phyloP scores from a whole-genome alignment of 1,140 invertebrate genomes.

The Drosophila eugracilis region DNA sequence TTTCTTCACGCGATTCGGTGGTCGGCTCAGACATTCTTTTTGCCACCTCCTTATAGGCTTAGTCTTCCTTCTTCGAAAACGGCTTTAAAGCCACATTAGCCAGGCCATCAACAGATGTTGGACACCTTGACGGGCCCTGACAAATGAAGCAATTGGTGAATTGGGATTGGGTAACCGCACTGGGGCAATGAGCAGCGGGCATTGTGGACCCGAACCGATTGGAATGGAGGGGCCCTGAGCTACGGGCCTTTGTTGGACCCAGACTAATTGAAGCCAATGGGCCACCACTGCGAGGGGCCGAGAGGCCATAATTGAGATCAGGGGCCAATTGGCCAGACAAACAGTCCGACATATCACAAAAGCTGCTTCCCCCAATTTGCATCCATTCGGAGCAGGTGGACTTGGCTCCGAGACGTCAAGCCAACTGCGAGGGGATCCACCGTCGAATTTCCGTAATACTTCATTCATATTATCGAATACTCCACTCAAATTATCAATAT shows the following conservation, averaged over 20 bases:
- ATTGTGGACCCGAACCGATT: too few species aligned
- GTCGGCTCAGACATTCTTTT: constrained; percentile 20
- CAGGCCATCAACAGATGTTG: constrained; percentile 58
- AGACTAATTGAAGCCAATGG: constrained; percentile 55
- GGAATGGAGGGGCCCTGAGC: constrained; percentile 35
- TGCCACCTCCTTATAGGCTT: not conserved
- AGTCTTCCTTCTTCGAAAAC: constrained; percentile 23
- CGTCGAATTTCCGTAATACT: constrained; percentile 15
- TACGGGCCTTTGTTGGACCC: constrained; percentile 27
- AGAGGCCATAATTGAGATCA: constrained; percentile 42
- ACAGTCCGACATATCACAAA: constrained; percentile 20
- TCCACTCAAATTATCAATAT: constrained; percentile 40
- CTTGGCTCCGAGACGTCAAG: not conserved
- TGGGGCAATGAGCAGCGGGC: constrained; percentile 48
- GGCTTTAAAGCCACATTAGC: constrained; percentile 26
- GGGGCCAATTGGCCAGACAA: constrained; percentile 46
- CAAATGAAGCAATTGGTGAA: constrained; percentile 77
- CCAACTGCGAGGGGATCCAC: constrained; percentile 25
- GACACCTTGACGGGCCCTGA: constrained; percentile 63
- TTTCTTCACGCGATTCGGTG: constrained; percentile 49
- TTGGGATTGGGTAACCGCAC: constrained; percentile 70
- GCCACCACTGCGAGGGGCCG: constrained; percentile 11
- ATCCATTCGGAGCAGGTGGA: constrained; percentile 27
- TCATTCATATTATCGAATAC: constrained; percentile 41
- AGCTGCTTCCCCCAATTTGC: constrained; percentile 18